Evolutionary conservation across 2,797 vertebrate species (phyloP).

Genomic region (Hippopotamyrus pictus): DNA sequence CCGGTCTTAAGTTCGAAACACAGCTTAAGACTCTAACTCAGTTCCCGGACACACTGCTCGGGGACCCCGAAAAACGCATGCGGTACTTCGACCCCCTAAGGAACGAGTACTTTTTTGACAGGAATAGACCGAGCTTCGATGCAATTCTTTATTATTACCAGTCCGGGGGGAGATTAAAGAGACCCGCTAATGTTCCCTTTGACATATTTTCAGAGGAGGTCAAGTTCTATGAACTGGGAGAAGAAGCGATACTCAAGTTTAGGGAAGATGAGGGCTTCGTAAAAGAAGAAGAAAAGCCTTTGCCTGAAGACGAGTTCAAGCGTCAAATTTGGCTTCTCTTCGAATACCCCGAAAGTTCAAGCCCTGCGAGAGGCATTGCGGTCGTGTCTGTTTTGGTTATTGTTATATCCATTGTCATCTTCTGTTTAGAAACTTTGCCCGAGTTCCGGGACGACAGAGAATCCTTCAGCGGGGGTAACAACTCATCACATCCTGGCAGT

Average conservation of each 20-base stretch:
- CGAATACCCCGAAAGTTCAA: conserved; percentile 96
- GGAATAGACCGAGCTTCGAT: conserved; percentile 94
- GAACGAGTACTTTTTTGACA: conserved; percentile 97
- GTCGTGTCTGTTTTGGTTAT: conserved; percentile 97
- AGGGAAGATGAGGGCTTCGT: conserved; percentile 97
- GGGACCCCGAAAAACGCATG: conserved; percentile 86
- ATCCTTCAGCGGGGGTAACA: conserved; percentile 56
- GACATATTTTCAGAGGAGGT: conserved; percentile 97
- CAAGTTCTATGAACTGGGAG: conserved; percentile 93
- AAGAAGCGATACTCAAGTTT: conserved; percentile 92
- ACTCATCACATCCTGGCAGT: conserved; percentile 58
- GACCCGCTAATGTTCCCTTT: conserved; percentile 89
- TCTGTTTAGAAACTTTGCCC: conserved; percentile 95
- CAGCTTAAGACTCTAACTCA: conserved; percentile 88
- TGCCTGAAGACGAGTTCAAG: conserved; percentile 93
- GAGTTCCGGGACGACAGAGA: conserved; percentile 97
- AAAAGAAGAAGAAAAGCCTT: conserved; percentile 85
- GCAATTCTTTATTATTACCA: conserved; percentile 98
- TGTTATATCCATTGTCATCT: conserved; percentile 95
- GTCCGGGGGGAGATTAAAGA: conserved; percentile 88
- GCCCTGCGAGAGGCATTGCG: conserved; percentile 88
- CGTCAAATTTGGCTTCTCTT: conserved; percentile 96
- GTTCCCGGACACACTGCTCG: conserved; percentile 91
- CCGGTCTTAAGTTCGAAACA: conserved; percentile 91
- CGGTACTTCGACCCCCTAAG: conserved; percentile 94